Evolutionary conservation across 2,888 invertebrate species (phyloP), one percentile per base, ranked within the genome.

Genomic region (Sipha maydis): DNA sequence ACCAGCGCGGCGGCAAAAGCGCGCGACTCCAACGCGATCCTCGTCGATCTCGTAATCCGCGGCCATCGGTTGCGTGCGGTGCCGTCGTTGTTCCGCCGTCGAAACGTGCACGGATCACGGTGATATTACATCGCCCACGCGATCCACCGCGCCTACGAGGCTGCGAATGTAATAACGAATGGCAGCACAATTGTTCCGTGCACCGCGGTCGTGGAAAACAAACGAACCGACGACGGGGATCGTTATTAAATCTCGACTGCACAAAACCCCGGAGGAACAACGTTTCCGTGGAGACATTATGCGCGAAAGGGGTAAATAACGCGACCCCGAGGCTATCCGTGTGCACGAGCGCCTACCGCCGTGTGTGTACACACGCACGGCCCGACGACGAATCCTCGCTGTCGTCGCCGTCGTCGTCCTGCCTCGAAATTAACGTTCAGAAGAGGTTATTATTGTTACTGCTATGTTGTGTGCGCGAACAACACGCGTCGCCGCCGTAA

Each of bases 221-320:
- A 79, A 79, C 79, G 34, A 34, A 56, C 56, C 56, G 79, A 34
- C 1, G 56, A 34, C 34, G 79, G 56, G 79, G n/a, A 48, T 71
- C 69, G 73, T 83, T 83, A 83, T 83, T 83, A 83, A 83, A 83
- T 83, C 83, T 83, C 73, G 73, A 41, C 83, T 28, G 69, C 34
- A 34, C 14, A 56, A 79, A 56, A 56, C 83, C 83, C 83, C 48
- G 28, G 82, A 69, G 69, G 67, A 82, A 67, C 41, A 41, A 11
- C 8, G 41, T 80, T 67, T 38, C 41, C n/a, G 80, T 7, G 61
- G 67, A 67, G 67, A 80, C 67, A 38, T 75, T 38, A 21, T 48
- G 67, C 31, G 69, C 77, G 85, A 78, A 78, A 78, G 77, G 85
- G 77, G 69, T 85, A 78, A 85, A 85, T 69, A 78, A 69, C 77